Evolutionary conservation across 2,113 vertebrate genomes (phyloP).

Genomic region (Gopherus evgoodei): DNA sequence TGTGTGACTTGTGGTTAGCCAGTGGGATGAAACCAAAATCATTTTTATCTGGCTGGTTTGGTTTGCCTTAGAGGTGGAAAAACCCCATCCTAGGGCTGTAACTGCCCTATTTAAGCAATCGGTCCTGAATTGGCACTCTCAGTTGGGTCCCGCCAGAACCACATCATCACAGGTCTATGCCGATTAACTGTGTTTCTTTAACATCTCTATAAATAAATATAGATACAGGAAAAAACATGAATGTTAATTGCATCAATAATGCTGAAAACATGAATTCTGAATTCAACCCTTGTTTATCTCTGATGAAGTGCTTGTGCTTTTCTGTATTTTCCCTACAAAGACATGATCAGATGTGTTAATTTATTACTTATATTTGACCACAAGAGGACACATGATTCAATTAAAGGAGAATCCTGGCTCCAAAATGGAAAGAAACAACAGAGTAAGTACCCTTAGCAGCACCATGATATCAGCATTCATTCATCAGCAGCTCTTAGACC

Average conservation of each 20-base stretch:
- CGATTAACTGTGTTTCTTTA: not conserved
- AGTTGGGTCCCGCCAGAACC: too few relatives aligned
- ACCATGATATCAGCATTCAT: not conserved
- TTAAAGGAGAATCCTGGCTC: not conserved
- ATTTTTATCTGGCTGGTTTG: too few relatives aligned
- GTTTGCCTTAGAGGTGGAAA: too few relatives aligned
- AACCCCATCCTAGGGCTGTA: too few relatives aligned
- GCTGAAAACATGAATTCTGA: not conserved
- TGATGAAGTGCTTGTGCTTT: not conserved
- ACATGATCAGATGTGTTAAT: not conserved
- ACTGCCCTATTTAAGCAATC: too few relatives aligned
- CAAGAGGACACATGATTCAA: not conserved
- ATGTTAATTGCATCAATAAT: not conserved
- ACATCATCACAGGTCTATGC: not conserved
- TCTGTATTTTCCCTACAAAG: too few relatives aligned
- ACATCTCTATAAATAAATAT: not conserved
- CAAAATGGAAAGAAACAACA: not conserved
- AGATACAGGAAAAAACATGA: not conserved
- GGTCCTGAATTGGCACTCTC: too few relatives aligned
- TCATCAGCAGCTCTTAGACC: not conserved
- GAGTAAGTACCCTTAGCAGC: not conserved
- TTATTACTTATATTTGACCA: not conserved
- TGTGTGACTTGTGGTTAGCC: too few relatives aligned
- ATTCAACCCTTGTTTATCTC: not conserved
- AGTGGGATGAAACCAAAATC: too few relatives aligned